These are phyloP conservation scores for Cariama cristata DNA, from an alignment of 2,113 vertebrate species.

Conservation along the genomic window DNA sequence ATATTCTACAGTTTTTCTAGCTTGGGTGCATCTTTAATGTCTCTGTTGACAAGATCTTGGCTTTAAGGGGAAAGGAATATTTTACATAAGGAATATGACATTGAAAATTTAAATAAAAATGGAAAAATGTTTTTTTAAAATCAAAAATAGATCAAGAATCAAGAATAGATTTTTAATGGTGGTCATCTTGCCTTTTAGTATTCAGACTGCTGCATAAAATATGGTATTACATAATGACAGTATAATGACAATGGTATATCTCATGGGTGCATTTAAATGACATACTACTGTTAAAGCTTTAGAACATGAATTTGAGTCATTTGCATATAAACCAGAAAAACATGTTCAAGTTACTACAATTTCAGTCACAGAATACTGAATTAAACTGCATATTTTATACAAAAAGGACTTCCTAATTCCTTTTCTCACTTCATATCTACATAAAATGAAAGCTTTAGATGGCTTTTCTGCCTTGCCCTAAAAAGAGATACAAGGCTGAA, in stretches of 20 bases:
- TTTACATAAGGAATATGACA: background rate
- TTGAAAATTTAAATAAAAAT: background rate
- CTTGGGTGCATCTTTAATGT: background rate
- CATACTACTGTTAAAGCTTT: background rate
- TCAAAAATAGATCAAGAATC: background rate
- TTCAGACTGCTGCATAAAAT: background rate
- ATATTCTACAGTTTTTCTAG: background rate
- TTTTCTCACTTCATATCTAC: background rate
- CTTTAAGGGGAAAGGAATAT: background rate
- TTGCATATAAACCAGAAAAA: background rate
- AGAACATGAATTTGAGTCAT: background rate
- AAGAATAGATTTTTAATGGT: background rate
- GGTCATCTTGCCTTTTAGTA: background rate
- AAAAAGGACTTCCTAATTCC: background rate
- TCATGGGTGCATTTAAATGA: background rate
- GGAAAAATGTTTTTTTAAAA: background rate
- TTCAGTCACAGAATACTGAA: background rate
- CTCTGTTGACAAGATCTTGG: background rate
- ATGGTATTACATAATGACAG: rapidly evolving
- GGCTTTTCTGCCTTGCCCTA: background rate
- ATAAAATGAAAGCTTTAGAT: background rate
- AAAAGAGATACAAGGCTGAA: background rate
- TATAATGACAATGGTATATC: background rate
- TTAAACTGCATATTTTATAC: background rate
- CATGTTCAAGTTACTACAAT: background rate